Evolutionary conservation across 2,797 vertebrate species (phyloP).

Genomic region (Ibycter americanus): DNA sequence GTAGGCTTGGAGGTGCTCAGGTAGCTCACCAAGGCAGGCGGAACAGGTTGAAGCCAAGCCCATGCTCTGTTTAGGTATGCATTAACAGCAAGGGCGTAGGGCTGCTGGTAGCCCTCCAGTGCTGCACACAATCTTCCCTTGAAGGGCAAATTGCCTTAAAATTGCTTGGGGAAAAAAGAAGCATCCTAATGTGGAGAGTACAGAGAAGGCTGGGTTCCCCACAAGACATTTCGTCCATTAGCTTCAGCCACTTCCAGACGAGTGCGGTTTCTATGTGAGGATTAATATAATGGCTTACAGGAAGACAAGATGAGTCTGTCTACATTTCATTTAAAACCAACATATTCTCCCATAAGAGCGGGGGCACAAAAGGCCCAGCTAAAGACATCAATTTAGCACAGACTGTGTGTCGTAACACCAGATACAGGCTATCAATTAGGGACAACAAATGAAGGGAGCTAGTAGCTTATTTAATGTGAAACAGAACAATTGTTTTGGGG

Average conservation of each 20-base stretch:
- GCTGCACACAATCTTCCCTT: neutral
- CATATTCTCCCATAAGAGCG: fast-evolving
- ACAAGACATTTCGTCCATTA: neutral
- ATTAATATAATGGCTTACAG: neutral
- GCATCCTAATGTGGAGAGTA: fast-evolving
- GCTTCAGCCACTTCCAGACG: neutral
- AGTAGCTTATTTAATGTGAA: neutral
- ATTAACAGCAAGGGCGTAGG: neutral
- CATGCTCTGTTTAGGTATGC: fast-evolving
- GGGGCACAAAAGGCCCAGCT: neutral
- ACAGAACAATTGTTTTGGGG: neutral
- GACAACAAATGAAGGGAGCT: neutral
- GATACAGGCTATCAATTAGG: neutral
- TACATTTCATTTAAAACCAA: neutral
- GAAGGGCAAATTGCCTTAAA: neutral
- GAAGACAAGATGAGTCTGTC: neutral
- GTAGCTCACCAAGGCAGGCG: neutral
- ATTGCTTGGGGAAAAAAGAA: neutral
- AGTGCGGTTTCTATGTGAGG: neutral
- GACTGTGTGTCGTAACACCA: fast-evolving
- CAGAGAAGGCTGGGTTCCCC: neutral
- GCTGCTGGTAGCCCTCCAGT: neutral
- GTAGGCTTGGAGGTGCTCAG: neutral
- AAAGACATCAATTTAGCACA: neutral
- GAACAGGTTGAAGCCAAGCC: neutral